These are phyloP conservation scores for Malacoctenus gilli DNA, from an alignment of 2,797 vertebrate genomes.

Conservation along the genomic window DNA sequence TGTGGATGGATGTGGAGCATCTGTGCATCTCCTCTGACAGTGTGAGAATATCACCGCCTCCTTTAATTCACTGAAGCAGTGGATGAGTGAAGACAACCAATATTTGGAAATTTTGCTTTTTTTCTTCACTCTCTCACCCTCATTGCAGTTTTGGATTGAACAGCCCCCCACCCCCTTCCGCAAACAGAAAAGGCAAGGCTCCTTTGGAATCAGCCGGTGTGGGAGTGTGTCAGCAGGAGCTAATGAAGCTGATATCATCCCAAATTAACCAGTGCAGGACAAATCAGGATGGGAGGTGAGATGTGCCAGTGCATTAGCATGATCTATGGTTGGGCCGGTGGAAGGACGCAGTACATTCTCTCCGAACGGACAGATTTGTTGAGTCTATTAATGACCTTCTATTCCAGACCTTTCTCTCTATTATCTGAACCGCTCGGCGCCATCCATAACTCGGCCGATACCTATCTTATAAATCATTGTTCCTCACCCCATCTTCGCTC, in stretches of 20 bases:
- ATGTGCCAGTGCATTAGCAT: constrained; percentile 67
- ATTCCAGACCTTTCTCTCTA: constrained; percentile 71
- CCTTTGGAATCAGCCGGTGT: constrained; percentile 15
- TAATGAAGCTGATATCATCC: constrained; percentile 37
- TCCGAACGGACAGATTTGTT: constrained; percentile 72
- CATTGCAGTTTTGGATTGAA: too few relatives aligned
- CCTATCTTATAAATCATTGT: constrained; percentile 71
- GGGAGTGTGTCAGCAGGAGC: constrained; percentile 11
- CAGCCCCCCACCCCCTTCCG: too few relatives aligned
- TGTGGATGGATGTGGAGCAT: too few relatives aligned
- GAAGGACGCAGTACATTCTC: constrained; percentile 61
- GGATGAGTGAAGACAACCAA: too few relatives aligned
- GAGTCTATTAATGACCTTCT: constrained; percentile 77
- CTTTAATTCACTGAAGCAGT: too few relatives aligned
- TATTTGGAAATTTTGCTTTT: too few relatives aligned
- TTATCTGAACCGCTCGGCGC: constrained; percentile 61
- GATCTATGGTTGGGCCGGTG: constrained; percentile 66
- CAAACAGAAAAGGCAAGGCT: too few relatives aligned
- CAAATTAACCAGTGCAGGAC: constrained; percentile 49
- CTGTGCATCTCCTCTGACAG: too few relatives aligned
- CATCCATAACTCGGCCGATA: constrained; percentile 68
- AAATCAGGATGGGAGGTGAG: constrained; percentile 53
- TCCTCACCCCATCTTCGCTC: constrained; percentile 52
- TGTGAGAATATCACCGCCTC: too few relatives aligned
- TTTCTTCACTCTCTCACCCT: too few relatives aligned